Base-by-base conservation (phyloP, 1,140 invertebrate genomes). In the Adelges cooleyi region DNA sequence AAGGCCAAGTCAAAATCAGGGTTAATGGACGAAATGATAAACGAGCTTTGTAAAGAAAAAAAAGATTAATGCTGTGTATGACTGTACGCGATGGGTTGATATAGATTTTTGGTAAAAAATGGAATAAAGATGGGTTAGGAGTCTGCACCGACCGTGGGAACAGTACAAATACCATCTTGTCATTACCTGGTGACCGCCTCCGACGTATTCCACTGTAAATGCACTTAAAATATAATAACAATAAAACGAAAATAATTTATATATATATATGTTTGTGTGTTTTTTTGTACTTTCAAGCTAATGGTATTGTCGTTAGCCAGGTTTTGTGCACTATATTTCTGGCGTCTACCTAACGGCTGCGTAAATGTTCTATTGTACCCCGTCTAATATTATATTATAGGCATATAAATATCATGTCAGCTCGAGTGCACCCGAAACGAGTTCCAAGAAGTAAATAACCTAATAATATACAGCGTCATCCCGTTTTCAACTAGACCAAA, bases 21-120 rank as follows among this genome's bases (percentile, higher is more conserved):
- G 56, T 62, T 62, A 62, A 62, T 62, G 56, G 56, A 62, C 56
- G 17, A 62, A 62, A 62, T 62, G 56, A 62, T 62, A 62, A 62
- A 62, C 56, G 56, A 62, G 56, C 56, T 62, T 62, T 46, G 27
- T 25, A 56, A 56, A 42, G 17, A 42, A 48, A 33, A 44, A 44
- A 44, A 44, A 44, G 42, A 62, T 62, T 62, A 62, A 62, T 48
- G 56, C 38, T 18, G 56, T n/a, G n/a, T n/a, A 29, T 6, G 42
- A 48, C 46, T 48, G 56, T 62, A 48, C 27, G n/a, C n/a, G 40
- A 62, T 42, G 42, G 56, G 42, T 62, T 62, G 56, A 62, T 62
- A 62, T 62, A 62, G 56, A 62, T 62, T 62, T 62, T 62, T n/a
- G 38, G 38, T 62, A 48, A 62, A 62, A 62, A 62, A 62, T 62